A percentile compares a stretch with the other conserved stretches of the same genome.
These are phyloP conservation scores for Carduelis carduelis DNA, from an alignment of 2,797 vertebrate genomes.

Conservation along the genomic window DNA sequence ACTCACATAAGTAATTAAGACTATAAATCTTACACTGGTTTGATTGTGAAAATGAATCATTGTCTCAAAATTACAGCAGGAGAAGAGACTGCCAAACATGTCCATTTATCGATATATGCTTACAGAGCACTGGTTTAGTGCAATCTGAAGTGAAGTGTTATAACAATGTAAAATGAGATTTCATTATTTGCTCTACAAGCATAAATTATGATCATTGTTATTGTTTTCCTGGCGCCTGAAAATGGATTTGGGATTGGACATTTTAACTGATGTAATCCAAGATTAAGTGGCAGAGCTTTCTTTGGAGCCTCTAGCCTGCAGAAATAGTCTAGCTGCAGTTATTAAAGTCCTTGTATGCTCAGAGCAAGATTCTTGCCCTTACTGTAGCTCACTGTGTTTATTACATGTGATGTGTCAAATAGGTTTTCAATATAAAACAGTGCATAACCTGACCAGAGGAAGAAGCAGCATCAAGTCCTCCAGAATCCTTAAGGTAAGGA, in stretches of 20 bases:
- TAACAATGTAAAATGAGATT: conserved; percentile 23
- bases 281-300: conserved; percentile 32
- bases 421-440: neutral
- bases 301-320: conserved; percentile 26
- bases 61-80: conserved; percentile 28
- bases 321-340: conserved; percentile 33
- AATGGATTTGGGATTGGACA: conserved; percentile 33
- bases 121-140: neutral
- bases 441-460: neutral
- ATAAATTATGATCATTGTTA: conserved; percentile 26
- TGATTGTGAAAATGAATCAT: conserved; percentile 36
- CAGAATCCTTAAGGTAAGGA: neutral
- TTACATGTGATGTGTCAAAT: neutral
- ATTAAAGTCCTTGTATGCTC: neutral
- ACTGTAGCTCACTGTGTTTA: neutral
- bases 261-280: conserved; percentile 55
- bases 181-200: conserved; percentile 25
- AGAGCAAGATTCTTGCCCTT: neutral
- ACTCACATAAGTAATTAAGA: conserved; percentile 41
- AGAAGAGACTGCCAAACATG: conserved; percentile 17
- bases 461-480: neutral
- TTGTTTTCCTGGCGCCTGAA: conserved; percentile 49
- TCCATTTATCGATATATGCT: conserved; percentile 22
- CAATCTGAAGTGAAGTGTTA: conserved; percentile 8
- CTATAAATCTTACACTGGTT: conserved; percentile 53